Evolutionary conservation across 2,888 invertebrate species (phyloP).

Genomic region (Hartigia nigra): DNA sequence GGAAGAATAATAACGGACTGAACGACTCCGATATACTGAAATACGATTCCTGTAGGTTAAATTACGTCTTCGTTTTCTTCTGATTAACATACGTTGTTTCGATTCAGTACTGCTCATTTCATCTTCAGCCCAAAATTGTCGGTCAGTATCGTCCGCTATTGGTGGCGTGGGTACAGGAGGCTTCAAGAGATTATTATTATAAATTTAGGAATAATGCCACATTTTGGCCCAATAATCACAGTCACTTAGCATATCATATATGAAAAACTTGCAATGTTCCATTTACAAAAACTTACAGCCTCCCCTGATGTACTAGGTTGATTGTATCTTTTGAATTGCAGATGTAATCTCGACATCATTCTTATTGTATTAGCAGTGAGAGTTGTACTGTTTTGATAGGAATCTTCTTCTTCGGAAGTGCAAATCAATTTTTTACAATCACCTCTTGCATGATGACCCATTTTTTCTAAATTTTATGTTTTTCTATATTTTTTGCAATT

Average conservation of each 20-base stretch:
- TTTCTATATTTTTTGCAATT: neutral
- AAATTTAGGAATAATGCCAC: neutral
- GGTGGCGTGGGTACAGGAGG: slow-evolving; percentile 31
- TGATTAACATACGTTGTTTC: slow-evolving; percentile 28
- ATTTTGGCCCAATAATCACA: neutral
- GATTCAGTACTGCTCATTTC: slow-evolving; percentile 53
- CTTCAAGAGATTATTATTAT: slow-evolving; percentile 22
- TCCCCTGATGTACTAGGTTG: slow-evolving; percentile 32
- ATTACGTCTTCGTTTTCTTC: slow-evolving; percentile 44
- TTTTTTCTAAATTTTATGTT: slow-evolving; percentile 21
- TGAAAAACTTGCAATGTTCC: neutral
- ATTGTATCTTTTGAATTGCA: slow-evolving; percentile 29
- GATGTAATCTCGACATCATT: slow-evolving; percentile 32
- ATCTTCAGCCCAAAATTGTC: slow-evolving; percentile 57
- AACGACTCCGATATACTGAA: slow-evolving; percentile 39
- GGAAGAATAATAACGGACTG: slow-evolving; percentile 37
- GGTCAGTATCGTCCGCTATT: slow-evolving; percentile 49
- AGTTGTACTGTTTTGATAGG: slow-evolving; percentile 36
- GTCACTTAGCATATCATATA: neutral
- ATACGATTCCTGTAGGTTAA: slow-evolving; percentile 50
- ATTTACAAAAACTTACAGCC: slow-evolving; percentile 39
- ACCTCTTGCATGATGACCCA: slow-evolving; percentile 46
- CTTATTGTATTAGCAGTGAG: slow-evolving; percentile 25
- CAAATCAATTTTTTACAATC: slow-evolving; percentile 40
- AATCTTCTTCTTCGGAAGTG: slow-evolving; percentile 51